phyloP scores from a whole-genome alignment of 2,888 invertebrate species.

The Drosophila fulvimacula region DNA sequence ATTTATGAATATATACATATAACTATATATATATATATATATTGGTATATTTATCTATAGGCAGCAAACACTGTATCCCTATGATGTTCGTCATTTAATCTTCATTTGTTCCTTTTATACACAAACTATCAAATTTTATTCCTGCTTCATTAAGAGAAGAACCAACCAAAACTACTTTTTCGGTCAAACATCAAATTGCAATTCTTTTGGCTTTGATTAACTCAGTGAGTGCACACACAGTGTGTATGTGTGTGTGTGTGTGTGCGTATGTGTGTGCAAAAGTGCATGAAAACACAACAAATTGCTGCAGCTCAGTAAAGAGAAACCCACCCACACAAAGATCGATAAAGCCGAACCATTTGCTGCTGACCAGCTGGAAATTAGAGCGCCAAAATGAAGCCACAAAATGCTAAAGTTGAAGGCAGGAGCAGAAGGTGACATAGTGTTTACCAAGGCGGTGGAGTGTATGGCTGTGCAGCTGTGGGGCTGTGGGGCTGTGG shows the following conservation, averaged over 20 bases:
- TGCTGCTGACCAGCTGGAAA: slow-evolving; percentile 41
- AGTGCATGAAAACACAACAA: slow-evolving; percentile 28
- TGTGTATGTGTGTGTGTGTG: background rate
- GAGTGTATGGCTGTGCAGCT: background rate
- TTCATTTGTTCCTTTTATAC: background rate
- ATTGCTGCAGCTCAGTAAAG: slow-evolving; percentile 11
- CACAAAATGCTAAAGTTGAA: slow-evolving; percentile 47
- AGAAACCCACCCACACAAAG: slow-evolving; percentile 7
- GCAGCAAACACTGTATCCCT: background rate
- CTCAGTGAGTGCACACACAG: slow-evolving; percentile 24
- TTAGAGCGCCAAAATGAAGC: slow-evolving; percentile 53
- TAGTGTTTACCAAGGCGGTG: background rate
- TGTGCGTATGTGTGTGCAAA: slow-evolving; percentile 6
- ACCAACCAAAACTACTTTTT: slow-evolving; percentile 2
- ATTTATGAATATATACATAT: too few relatives aligned
- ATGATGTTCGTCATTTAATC: background rate
- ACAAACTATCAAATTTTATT: background rate
- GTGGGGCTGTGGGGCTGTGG: background rate
- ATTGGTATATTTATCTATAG: too few relatives aligned
- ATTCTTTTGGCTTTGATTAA: slow-evolving; percentile 57
- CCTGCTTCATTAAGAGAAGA: slow-evolving; percentile 1
- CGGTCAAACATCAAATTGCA: slow-evolving; percentile 39
- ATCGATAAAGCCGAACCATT: slow-evolving; percentile 37
- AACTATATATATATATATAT: too few relatives aligned
- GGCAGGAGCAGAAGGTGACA: slow-evolving; percentile 33